Base-by-base conservation (phyloP, 2,797 vertebrate species). In the Lutjanus argentimaculatus region DNA sequence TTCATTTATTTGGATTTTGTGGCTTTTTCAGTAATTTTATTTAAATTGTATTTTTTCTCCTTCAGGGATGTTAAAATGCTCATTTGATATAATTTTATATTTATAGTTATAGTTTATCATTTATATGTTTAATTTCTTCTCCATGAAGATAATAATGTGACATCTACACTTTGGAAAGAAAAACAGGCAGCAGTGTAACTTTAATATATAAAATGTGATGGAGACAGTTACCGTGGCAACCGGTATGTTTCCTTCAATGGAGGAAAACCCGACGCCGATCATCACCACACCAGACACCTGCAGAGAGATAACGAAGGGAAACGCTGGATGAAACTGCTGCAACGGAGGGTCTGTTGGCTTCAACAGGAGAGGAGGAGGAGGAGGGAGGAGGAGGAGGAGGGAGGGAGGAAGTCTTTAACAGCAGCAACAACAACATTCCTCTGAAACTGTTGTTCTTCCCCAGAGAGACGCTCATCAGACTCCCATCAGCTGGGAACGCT, bases 271-370 rank as follows among this genome's bases (percentile, higher is more conserved):
- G 1, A 90, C 91, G 0, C 82, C 92, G 0, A 91, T 89, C 93
- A 94, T 92, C 80, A 94, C 80, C 40, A 92, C 25, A 0, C 92
- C 92, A 2, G 90, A 91, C 56, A 89, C 85, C 93, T 94, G 86
- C 36, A 61, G 77, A 68, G 49, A n/a, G 16, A 51, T 5, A 51
- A 71, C 10, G 16, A 67, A 46, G 14, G 57, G 22, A 63, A 71
- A 19, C 15, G 49, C 2, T 2, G 2, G n/a, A n/a, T 62, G 36
- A 56, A 71, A 21, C n/a, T 48, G 36, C 42, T 69, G 51, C 21
- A 48, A 49, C 14, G 12, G 55, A 25, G 68, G 17, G 49, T 53
- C 46, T 43, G 55, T 62, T 67, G 53, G 7, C 6, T 68, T 67
- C 68, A n/a, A 5, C 55, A 61, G 55, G 1, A 70, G 25, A 30